These are phyloP conservation scores for Lepidostoma basale DNA, from an alignment of 1,140 invertebrate species.

Conservation along the genomic window DNA sequence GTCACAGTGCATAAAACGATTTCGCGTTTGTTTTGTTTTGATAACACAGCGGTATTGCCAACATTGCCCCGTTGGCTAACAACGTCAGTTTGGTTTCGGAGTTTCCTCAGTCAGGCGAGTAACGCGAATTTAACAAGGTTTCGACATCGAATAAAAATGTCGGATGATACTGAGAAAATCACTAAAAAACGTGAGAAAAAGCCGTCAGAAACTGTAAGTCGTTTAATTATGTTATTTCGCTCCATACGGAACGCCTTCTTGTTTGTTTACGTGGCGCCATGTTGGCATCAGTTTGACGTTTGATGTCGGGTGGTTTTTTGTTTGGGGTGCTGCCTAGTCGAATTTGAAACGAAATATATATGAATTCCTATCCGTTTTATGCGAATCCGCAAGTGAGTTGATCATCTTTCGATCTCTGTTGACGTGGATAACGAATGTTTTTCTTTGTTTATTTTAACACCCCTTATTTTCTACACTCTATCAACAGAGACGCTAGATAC, in stretches of 20 bases:
- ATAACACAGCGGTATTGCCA: conserved; percentile 17
- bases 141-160: not conserved
- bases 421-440: no score
- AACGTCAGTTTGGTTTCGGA: conserved; percentile 18
- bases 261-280: conserved; percentile 41
- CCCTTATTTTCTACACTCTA: no score
- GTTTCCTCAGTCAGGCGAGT: not conserved
- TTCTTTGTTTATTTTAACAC: no score
- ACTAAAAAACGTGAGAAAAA: not conserved
- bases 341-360: not conserved
- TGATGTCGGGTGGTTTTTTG: conserved; percentile 8
- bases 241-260: conserved; percentile 30
- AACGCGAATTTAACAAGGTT: not conserved
- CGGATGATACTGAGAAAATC: not conserved
- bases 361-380: conserved; percentile 19
- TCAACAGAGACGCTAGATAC: no score
- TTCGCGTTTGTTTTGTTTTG: conserved; percentile 28
- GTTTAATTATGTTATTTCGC: not conserved
- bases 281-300: conserved; percentile 36
- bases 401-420: no score
- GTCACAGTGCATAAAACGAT: not conserved
- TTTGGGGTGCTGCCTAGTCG: not conserved
- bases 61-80: conserved; percentile 20
- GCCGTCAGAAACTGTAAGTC: conserved; percentile 4
- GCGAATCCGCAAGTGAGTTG: not conserved